A percentile compares a stretch with the other conserved stretches of the same genome.
These are phyloP conservation scores for Urocynchramus pylzowi DNA, from an alignment of 2,113 vertebrate genomes.

Conservation along the genomic window DNA sequence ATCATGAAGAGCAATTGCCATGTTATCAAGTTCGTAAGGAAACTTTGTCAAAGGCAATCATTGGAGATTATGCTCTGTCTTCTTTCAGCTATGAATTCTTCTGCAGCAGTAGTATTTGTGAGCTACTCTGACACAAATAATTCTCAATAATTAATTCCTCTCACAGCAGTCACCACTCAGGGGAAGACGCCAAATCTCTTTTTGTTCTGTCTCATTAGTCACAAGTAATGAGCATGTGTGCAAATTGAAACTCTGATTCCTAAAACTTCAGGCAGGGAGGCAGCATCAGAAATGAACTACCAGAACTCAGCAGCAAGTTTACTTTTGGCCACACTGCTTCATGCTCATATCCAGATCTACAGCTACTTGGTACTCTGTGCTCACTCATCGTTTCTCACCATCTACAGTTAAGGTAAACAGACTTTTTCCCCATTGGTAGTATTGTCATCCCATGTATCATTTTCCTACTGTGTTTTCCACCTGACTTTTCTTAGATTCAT, in stretches of 20 bases:
- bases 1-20: background rate
- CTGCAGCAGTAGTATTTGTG: background rate
- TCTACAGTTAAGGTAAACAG: background rate
- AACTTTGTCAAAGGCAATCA: background rate
- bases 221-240: background rate
- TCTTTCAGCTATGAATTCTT: background rate
- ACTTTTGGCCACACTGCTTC: accelerated
- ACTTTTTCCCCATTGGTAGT: background rate
- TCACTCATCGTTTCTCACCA: background rate
- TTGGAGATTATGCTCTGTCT: background rate
- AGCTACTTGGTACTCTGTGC: background rate
- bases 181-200: background rate
- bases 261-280: background rate
- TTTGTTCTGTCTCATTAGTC: background rate
- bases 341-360: background rate
- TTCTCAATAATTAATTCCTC: background rate
- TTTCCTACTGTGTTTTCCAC: background rate
- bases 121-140: background rate
- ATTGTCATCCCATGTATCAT: accelerated
- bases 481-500: background rate
- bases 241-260: background rate
- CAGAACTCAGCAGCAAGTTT: background rate
- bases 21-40: background rate
- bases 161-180: background rate
- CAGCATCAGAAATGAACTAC: background rate